Base-by-base conservation (phyloP, 2,113 vertebrate genomes). In the Pogona vitticeps region DNA sequence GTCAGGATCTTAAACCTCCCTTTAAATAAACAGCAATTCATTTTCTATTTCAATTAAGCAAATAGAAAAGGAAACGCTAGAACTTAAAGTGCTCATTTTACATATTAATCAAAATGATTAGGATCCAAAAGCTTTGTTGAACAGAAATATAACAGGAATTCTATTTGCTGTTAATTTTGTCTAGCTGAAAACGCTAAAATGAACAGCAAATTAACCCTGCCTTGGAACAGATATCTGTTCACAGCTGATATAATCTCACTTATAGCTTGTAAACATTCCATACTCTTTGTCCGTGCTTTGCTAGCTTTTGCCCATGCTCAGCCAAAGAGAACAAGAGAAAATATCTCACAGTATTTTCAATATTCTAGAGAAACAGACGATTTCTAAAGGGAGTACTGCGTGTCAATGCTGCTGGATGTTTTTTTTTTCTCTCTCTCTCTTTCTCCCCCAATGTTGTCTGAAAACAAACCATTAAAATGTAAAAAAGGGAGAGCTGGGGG, bases 121-220 rank as follows among this genome's bases (percentile, higher is more conserved):
- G 91, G 94, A 95, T 95, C 92, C 96, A 95, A 95, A 90, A 95
- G 95, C 96, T 95, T 96, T 93, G 94, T 95, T 95, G 95, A 95
- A 96, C 93, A 97, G 95, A 97, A 96, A 97, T 96, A 96, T 95
- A 97, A 96, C 94, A 96, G 94, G 93, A 94, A 95, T 95, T 94
- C 93, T 94, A 93, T 94, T 94, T 94, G 92, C 95, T 96, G 95
- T 96, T 96, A 95, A 95, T 95, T 95, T 95, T 85, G 88, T 93
- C 95, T 96, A 86, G 59, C 93, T 94, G 92, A 89, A 95, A 95
- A 95, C 83, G 92, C 94, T 95, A 87, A 96, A 96, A 95, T 93
- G 96, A 97, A 96, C 95, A 96, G 91, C 56, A 21, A 96, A 96
- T 97, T 96, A 97, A 97, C 96, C 96, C 95, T 96, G 95, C 90